A percentile compares a stretch with the other conserved stretches of the same genome.
Conservation (phyloP, 1,140 invertebrate species). For the Drosophila orosa region DNA sequence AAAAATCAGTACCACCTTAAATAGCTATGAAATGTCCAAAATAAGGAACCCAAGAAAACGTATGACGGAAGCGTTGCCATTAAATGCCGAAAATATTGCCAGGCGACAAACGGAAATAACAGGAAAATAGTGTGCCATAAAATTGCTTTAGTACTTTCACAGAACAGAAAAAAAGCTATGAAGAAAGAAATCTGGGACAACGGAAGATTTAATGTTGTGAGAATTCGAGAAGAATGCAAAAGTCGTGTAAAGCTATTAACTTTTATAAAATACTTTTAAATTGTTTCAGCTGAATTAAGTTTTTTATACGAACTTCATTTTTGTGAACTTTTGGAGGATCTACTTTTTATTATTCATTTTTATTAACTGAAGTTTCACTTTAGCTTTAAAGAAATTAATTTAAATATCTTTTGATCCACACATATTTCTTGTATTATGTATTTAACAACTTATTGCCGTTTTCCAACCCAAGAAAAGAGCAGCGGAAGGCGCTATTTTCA, state of each 20-base stretch:
- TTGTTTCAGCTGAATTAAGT: not conserved
- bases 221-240: slow-evolving; percentile 9
- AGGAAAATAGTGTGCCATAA: slow-evolving; percentile 76
- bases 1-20: slow-evolving; percentile 50
- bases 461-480: not conserved
- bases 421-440: too few relatives aligned
- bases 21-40: slow-evolving; percentile 39
- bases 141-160: slow-evolving; percentile 45
- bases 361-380: not conserved
- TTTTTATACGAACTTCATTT: too few relatives aligned
- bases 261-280: not conserved
- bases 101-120: slow-evolving; percentile 74
- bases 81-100: slow-evolving; percentile 47
- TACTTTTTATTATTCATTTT: not conserved
- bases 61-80: slow-evolving; percentile 41
- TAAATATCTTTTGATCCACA: not conserved
- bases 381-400: not conserved
- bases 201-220: slow-evolving; percentile 6
- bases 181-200: not conserved
- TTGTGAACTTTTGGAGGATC: too few relatives aligned
- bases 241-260: slow-evolving; percentile 7
- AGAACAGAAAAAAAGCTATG: not conserved
- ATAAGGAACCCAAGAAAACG: slow-evolving; percentile 5
- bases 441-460: not conserved
- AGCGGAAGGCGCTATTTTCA: slow-evolving; percentile 13